Conservation (phyloP, 2,888 invertebrate species). For the Pelosia muscerda region DNA sequence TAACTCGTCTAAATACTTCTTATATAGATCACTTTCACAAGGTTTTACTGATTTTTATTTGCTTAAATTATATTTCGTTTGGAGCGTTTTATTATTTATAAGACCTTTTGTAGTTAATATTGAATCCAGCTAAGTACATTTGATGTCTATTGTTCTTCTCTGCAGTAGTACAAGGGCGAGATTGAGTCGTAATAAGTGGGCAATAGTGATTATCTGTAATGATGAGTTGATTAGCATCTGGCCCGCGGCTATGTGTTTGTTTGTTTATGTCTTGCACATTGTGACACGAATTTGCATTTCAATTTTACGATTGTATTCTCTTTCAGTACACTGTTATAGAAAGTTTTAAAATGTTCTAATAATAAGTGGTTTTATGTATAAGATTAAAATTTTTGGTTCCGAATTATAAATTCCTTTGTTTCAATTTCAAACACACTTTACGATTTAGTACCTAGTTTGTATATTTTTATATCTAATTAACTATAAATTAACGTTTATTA, state of each 20-base stretch:
- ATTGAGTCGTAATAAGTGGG: conserved; percentile 60
- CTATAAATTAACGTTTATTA: background rate
- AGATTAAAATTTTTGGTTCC: background rate
- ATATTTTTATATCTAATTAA: conserved; percentile 21
- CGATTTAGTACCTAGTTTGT: conserved; percentile 22
- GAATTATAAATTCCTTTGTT: conserved; percentile 38
- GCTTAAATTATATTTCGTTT: background rate
- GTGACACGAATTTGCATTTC: conserved; percentile 6
- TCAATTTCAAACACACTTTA: conserved; percentile 9
- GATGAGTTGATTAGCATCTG: conserved; percentile 31
- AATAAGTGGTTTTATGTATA: background rate
- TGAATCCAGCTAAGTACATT: conserved; percentile 34
- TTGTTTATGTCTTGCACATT: background rate
- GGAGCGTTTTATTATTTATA: background rate
- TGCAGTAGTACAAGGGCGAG: conserved; percentile 63
- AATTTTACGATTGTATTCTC: background rate
- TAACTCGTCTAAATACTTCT: conserved; percentile 46
- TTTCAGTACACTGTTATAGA: background rate
- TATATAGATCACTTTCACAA: conserved; percentile 63
- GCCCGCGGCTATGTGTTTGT: conserved; percentile 11
- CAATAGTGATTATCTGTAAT: conserved; percentile 42
- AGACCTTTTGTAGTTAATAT: background rate
- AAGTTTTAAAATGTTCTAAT: background rate
- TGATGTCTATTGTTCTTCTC: conserved; percentile 53
- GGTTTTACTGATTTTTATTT: conserved; percentile 58